Base-by-base conservation (phyloP, 2,113 vertebrate species). In the Phrynosoma blainvillii region DNA sequence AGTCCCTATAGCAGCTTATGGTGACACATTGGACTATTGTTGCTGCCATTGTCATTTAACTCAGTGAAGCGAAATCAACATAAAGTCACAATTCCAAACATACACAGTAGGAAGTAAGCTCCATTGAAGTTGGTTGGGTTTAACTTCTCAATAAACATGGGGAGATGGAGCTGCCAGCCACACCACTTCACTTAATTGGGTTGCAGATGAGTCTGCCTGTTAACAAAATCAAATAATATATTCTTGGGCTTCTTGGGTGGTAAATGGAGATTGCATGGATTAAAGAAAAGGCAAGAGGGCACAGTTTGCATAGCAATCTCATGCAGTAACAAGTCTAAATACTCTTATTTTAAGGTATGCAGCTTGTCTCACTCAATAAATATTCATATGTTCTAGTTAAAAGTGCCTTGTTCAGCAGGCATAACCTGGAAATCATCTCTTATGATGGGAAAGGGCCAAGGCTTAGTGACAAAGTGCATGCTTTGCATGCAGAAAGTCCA, bases 1-100 rank as follows among this genome's bases (percentile, higher is more conserved):
- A 54, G 79, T 82, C 70, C 65, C 62, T 32, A 65, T 14, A 52
- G 71, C 71, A 77, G 36, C 42, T 82, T 88, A 82, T 32, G 30
- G 73, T 66, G 30, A 88, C 52, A 42, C 79, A 87, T 74, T 59
- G 78, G 86, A 62, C 71, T 32, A n/a, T 47, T 82, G 79, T 82
- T 65, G 70, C 71, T 82, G 27, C 86, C 68, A 76, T 66, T 65
- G 86, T 75, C 79, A 87, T 86, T 86, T 79, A 86, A 86, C 40
- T 79, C 71, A 87, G 74, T 82, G 79, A 81, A 87, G 78, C 18
- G 79, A 81, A 87, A 87, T 75, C 79, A 59, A 56, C 79, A 87
- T 74, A 75, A 88, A 82, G 73, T 68, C 27, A 47, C 80, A 54
- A 82, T 88, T 88, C 79, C 59, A 77, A 87, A 36, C 18, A 11